Evolutionary conservation across 2,113 vertebrate genomes (phyloP).

Genomic region (Thinocorus orbignyianus): DNA sequence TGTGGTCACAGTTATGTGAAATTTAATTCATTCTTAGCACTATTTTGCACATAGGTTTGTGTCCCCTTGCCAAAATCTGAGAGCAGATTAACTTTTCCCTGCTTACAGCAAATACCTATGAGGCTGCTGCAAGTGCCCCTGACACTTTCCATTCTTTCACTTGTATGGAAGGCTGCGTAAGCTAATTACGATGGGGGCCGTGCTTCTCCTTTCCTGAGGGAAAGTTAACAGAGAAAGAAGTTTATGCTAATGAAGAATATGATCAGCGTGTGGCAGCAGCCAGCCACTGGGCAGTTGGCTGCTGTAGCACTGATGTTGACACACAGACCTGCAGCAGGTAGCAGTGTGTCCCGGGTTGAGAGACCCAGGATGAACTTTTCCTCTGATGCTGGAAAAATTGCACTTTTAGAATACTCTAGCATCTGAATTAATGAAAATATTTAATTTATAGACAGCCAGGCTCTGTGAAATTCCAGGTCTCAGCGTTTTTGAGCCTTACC

Average conservation of each 20-base stretch:
- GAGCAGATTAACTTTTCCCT: conserved; percentile 23
- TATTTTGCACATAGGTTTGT: background rate
- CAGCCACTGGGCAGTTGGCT: background rate
- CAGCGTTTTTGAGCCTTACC: too few relatives aligned
- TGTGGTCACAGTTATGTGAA: background rate
- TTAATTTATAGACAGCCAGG: too few relatives aligned
- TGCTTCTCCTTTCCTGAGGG: conserved; percentile 36
- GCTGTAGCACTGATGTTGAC: background rate
- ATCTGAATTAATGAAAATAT: too few relatives aligned
- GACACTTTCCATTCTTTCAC: conserved; percentile 1
- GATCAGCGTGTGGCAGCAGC: background rate
- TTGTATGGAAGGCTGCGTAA: background rate
- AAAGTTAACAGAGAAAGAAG: conserved; percentile 38
- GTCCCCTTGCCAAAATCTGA: conserved; percentile 10
- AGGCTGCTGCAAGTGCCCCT: background rate
- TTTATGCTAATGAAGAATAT: background rate
- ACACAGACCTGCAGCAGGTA: background rate
- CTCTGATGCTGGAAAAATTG: too few relatives aligned
- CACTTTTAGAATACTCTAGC: too few relatives aligned
- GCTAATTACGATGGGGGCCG: background rate
- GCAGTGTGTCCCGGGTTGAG: too few relatives aligned
- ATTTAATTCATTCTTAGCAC: background rate
- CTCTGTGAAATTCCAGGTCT: too few relatives aligned
- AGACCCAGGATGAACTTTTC: too few relatives aligned
- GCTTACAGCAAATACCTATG: background rate